phyloP scores from a whole-genome alignment of 2,113 vertebrate genomes.

The Mastomys natalensis region DNA sequence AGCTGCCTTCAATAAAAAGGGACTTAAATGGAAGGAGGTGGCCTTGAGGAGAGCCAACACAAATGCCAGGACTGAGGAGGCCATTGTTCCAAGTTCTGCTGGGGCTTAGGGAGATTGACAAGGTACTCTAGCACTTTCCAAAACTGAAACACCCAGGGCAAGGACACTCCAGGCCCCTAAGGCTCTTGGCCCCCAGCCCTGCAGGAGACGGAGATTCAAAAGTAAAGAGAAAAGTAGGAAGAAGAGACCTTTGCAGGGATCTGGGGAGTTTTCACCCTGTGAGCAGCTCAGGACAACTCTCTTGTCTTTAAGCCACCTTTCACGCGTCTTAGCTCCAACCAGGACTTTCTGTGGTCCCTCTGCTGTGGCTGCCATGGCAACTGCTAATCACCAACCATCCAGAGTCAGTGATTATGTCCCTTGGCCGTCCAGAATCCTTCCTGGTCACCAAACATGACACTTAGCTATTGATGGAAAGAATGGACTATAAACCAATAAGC shows the following conservation, averaged over 20 bases:
- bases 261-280: not conserved
- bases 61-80: constrained; percentile 59
- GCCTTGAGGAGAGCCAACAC: constrained; percentile 17
- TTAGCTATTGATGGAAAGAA: not conserved
- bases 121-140: constrained; percentile 38
- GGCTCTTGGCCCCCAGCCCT: not conserved
- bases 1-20: constrained; percentile 80
- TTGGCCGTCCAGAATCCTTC: not conserved
- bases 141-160: not conserved
- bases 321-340: not conserved
- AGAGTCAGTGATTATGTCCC: not conserved
- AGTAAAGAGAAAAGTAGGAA: not conserved
- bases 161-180: not conserved
- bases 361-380: not conserved
- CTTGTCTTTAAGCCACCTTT: not conserved
- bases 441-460: not conserved
- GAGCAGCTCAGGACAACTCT: not conserved
- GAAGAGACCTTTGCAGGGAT: not conserved
- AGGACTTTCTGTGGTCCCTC: not conserved
- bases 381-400: not conserved
- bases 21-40: constrained; percentile 69
- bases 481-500: not conserved
- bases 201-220: not conserved
- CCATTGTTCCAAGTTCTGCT: constrained; percentile 67
- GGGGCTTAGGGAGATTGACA: constrained; percentile 68